Conservation (phyloP, 2,113 vertebrate genomes). For the Pavo muticus region DNA sequence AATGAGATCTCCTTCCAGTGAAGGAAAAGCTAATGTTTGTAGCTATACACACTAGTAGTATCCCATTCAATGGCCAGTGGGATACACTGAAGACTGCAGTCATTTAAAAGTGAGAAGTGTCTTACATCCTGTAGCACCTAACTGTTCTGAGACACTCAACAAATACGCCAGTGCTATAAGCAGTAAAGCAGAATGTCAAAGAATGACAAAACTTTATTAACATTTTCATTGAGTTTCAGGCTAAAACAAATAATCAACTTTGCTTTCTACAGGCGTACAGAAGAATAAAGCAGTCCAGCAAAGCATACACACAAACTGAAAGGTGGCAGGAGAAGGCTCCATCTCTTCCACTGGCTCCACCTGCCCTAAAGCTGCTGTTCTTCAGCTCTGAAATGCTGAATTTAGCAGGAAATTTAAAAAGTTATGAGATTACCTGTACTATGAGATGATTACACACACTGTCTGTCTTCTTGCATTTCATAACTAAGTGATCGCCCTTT, state of each 20-base stretch:
- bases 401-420: not conserved
- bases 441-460: not conserved
- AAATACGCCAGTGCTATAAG: fast-evolving
- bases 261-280: not conserved
- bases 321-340: not conserved
- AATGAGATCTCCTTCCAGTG: not conserved
- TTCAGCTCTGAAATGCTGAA: not conserved
- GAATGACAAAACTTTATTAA: not conserved
- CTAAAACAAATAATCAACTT: not conserved
- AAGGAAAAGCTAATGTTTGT: not conserved
- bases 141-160: not conserved
- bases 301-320: not conserved
- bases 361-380: not conserved
- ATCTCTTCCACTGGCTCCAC: not conserved
- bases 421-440: not conserved
- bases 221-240: not conserved
- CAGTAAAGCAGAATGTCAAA: not conserved
- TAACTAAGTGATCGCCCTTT: not conserved
- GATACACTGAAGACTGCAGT: fast-evolving
- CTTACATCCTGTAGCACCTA: not conserved
- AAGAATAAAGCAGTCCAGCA: not conserved
- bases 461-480: not conserved
- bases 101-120: not conserved
- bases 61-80: not conserved
- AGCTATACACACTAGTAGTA: not conserved